Evolutionary conservation across 2,113 vertebrate genomes (phyloP).

Genomic region (rat (Rattus norvegicus)): DNA sequence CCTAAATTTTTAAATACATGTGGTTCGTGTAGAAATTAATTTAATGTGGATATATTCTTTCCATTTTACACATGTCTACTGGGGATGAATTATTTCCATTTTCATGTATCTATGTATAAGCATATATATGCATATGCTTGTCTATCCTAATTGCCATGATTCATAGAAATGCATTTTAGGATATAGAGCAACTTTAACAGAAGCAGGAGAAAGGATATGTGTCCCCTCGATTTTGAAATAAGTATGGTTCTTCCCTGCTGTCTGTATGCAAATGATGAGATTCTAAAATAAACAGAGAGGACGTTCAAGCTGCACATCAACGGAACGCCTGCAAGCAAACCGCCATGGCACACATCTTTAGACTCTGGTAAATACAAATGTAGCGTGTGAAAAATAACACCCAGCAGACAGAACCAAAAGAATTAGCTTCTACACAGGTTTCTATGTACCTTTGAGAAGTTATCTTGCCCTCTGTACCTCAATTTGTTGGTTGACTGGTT

Average conservation of each 20-base stretch:
- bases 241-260: background rate
- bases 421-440: background rate
- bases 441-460: background rate
- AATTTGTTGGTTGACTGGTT: background rate
- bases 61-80: background rate
- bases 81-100: background rate
- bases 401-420: background rate
- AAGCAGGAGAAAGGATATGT: background rate
- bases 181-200: background rate
- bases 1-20: background rate
- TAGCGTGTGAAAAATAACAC: background rate
- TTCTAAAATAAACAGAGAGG: constrained; percentile 48
- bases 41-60: background rate
- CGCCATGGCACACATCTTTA: background rate
- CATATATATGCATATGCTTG: background rate
- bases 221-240: background rate
- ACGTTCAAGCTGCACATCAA: background rate
- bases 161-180: background rate
- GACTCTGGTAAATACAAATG: background rate
- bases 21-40: background rate
- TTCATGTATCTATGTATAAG: background rate
- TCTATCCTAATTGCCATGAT: background rate
- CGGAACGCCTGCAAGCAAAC: constrained; percentile 39
- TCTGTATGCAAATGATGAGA: constrained; percentile 56
- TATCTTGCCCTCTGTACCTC: background rate